Evolutionary conservation across 2,113 vertebrate genomes (phyloP).

Genomic region (Phaetusa simplex): DNA sequence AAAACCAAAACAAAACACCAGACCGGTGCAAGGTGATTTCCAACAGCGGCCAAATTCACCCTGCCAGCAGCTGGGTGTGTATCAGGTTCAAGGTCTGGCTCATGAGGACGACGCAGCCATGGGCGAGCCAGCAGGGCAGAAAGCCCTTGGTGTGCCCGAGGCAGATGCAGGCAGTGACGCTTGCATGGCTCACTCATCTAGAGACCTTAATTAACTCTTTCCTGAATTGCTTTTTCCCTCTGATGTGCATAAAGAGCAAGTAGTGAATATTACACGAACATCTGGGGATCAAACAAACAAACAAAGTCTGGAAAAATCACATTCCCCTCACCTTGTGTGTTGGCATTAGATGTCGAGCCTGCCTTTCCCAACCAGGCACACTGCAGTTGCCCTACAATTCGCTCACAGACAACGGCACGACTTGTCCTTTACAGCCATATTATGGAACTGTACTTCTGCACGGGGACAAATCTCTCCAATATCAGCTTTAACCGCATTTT

Average conservation of each 20-base stretch:
- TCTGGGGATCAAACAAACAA: background rate
- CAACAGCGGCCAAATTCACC: background rate
- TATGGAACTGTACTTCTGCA: background rate
- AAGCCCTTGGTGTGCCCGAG: fast-evolving
- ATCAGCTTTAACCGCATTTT: background rate
- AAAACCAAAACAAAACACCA: background rate
- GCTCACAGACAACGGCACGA: background rate
- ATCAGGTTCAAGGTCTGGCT: background rate
- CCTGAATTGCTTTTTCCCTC: background rate
- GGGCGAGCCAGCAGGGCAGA: background rate
- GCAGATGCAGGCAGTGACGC: background rate
- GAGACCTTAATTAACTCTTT: background rate
- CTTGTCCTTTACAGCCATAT: background rate
- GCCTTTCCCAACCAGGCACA: fast-evolving
- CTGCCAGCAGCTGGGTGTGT: background rate
- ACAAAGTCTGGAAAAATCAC: background rate
- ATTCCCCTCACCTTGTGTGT: background rate
- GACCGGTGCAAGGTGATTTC: background rate
- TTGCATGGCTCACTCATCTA: fast-evolving
- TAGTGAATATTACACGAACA: fast-evolving
- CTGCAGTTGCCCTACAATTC: background rate
- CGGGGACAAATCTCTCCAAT: background rate
- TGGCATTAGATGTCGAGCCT: background rate
- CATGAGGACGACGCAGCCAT: fast-evolving
- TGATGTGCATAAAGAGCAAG: background rate